Base-by-base conservation (phyloP, 1,140 invertebrate genomes). In the Bombus impatiens region DNA sequence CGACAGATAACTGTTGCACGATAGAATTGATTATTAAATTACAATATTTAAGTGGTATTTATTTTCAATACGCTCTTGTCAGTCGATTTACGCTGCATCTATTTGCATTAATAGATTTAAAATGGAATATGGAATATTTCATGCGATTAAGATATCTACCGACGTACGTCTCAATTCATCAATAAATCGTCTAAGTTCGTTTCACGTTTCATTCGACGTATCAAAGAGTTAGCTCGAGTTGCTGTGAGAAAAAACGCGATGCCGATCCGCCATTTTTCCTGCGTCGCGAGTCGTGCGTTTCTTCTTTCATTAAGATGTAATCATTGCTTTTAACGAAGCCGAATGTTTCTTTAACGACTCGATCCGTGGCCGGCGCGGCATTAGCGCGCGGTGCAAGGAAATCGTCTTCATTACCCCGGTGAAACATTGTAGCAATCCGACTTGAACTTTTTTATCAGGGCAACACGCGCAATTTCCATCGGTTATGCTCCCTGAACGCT, bases 251-350 rank as follows among this genome's bases (percentile, higher is more conserved):
- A 42, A 40, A 44, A 59, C 57, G 22, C 15, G 13, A 13, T 42
- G 5, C 13, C 53, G 35, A 65, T 32, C 13, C 18, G 32, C 57
- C 25, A 44, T 62, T 82, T 71, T 53, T 28, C 40, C 42, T 25
- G 25, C 22, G 67, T 8, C 53, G 47, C 22, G 10, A 37, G 25
- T 40, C 35, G 22, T n/a, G 22, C 44, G 67, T 84, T 84, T 62
- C 82, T 84, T 79, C 67, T 84, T 84, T 84, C 77, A 79, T 78
- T 79, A 78, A 59, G 65, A 79, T 32, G 47, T 79, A 84, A 84
- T 84, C 65, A 79, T 71, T 59, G 47, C n/a, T 79, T 79, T 79
- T 70, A 84, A 79, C 67, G 82, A 79, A 79, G 47, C 53, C 82
- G 65, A 71, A 79, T 71, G 67, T 70, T 79, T 35, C 77, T 70